Percentiles rank a stretch among this genome's conserved stretches.
Evolutionary conservation across 2,797 vertebrate species (phyloP).

Genomic region (Spondyliosoma cantharus): DNA sequence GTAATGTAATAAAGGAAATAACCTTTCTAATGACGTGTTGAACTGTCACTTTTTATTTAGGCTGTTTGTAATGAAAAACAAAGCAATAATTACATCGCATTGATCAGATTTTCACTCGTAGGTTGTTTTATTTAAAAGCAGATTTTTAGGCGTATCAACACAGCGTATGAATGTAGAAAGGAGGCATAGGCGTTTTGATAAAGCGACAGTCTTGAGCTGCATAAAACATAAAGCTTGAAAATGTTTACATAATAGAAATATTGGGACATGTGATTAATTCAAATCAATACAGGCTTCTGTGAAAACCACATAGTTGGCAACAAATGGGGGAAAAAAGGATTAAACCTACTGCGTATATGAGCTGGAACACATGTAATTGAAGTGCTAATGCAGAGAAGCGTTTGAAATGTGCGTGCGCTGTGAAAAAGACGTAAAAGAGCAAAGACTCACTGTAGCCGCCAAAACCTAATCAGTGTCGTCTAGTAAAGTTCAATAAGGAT

Average conservation of each 20-base stretch:
- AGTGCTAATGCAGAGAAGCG: not conserved
- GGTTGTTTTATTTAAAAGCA: constrained; percentile 46
- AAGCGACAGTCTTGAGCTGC: constrained; percentile 42
- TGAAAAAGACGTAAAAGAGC: not conserved
- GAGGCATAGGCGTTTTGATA: not conserved
- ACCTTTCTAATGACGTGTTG: constrained; percentile 50
- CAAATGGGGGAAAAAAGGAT: constrained; percentile 9
- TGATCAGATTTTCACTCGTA: not conserved
- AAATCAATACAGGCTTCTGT: constrained; percentile 37
- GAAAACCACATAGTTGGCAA: constrained; percentile 58
- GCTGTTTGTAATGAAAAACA: not conserved
- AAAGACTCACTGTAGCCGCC: not conserved
- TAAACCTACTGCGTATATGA: not conserved
- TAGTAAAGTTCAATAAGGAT: not conserved
- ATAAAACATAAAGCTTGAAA: constrained; percentile 35
- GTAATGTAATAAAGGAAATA: constrained; percentile 56
- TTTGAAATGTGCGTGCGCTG: constrained; percentile 1
- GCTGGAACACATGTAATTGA: not conserved
- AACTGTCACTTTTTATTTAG: constrained; percentile 33
- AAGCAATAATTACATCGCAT: not conserved
- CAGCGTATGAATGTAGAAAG: constrained; percentile 3
- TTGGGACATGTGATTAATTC: not conserved
- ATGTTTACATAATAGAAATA: constrained; percentile 28
- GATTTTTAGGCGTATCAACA: not conserved
- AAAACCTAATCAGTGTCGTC: not conserved